Conservation (phyloP, 92 coral and sea anemone genomes). For the Bergia sp. region DNA sequence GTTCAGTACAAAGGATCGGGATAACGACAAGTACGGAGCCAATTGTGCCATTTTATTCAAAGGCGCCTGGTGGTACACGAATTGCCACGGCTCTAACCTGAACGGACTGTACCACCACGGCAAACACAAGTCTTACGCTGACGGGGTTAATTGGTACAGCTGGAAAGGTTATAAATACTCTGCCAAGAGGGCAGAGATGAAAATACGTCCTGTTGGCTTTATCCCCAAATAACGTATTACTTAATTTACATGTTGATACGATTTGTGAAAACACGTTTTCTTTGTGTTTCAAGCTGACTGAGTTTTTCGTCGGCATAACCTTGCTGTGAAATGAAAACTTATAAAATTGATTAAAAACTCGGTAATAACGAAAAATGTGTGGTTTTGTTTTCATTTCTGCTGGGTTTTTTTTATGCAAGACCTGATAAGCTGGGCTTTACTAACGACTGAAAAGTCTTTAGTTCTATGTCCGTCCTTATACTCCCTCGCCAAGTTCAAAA, state of each 20-base stretch:
- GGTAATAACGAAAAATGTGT: too few species aligned
- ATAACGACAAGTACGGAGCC: too few species aligned
- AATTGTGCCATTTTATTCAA: slow-evolving; percentile 47
- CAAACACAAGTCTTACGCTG: slow-evolving; percentile 44
- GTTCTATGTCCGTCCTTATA: too few species aligned
- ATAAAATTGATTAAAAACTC: too few species aligned
- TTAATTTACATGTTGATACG: not conserved
- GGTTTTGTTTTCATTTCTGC: too few species aligned
- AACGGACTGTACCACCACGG: slow-evolving; percentile 66
- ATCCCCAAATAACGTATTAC: not conserved
- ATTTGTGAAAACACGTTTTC: not conserved
- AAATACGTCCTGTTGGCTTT: slow-evolving; percentile 46
- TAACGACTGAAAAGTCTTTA: too few species aligned
- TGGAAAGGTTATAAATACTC: slow-evolving; percentile 71
- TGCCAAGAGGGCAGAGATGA: slow-evolving; percentile 65
- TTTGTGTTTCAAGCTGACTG: not conserved
- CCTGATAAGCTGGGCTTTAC: too few species aligned
- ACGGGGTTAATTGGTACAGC: slow-evolving; percentile 59
- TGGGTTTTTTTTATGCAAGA: too few species aligned
- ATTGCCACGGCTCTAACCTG: slow-evolving; percentile 46
- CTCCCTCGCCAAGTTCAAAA: too few species aligned
- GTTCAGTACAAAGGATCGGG: too few species aligned
- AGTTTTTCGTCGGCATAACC: too few species aligned
- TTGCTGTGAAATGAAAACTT: too few species aligned
- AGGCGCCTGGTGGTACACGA: slow-evolving; percentile 65